Evolutionary conservation across 2,888 invertebrate genomes (phyloP), one percentile per base, ranked within the genome.

Genomic region (Tenthredo mesomela): DNA sequence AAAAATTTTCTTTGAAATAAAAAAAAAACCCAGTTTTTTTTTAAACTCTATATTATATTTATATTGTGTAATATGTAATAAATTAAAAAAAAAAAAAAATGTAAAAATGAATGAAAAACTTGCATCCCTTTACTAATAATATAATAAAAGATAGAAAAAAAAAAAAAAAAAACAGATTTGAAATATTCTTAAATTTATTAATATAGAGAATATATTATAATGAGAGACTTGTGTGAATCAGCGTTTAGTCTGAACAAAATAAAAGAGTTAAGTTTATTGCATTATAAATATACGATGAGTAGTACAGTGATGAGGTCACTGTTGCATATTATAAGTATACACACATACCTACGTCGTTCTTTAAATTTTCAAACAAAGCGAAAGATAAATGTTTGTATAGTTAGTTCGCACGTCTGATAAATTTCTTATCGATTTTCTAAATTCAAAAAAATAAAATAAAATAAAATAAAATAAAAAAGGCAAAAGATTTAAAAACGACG

Each of bases 261-360:
- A 61, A 61, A 61, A 61, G 61, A 61, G 61, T 61, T 61, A 61
- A 50, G 3, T 25, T 61, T 61, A 25, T 25, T 21, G 61, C 10
- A 25, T 25, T 61, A 61, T 61, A 61, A 61, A 61, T 61, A 25
- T 61, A 61, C 61, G 61, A 61, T 61, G 61, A 61, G 61, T 61
- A 10, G 25, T 61, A 10, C 61, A 12, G 25, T 61, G 61, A 61
- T 61, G 61, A 61, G 25, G 10, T 61, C 61, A 61, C 61, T 2
- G 61, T 21, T 9, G 61, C 61, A n/a, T 61, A 61, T 61, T 21
- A 25, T 10, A 25, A 61, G 25, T 21, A 25, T 10, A 25, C 2
- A 58, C 58, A 58, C 0, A 58, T n/a, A n/a, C n/a, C n/a, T 9
- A 7, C 15, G 47, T 47, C 3, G 47, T 47, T 47, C 12, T 47